Base-by-base conservation (phyloP, 2,113 vertebrate species). In the Myodes glareolus region DNA sequence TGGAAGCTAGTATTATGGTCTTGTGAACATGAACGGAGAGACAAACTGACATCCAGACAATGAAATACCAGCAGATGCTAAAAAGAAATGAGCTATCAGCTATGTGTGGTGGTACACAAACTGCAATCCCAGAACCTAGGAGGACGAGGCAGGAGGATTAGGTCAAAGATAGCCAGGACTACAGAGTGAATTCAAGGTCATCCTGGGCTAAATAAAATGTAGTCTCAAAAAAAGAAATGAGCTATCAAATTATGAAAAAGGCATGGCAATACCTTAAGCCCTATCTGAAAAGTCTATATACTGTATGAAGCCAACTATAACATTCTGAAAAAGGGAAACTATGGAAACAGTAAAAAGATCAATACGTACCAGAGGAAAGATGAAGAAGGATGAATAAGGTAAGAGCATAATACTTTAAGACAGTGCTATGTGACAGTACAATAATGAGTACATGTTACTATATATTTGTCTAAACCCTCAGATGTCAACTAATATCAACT, bases 11-110 rank as follows among this genome's bases (percentile, higher is more conserved):
- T 45, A 95, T 78, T 14, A 95, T 68, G 58, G 82, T 67, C 67
- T 75, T 91, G 5, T 80, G 17, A 31, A 68, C 39, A 63, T 39
- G 25, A 55, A 90, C 61, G 14, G 29, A 42, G 11, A 88, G 23
- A 91, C 33, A 94, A 96, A 87, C 65, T 76, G 86, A 94, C 45
- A 67, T 23, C 45, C 52, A 87, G 42, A 72, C 42, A 75, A 80
- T 7, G 8, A 11, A 94, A 73, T 92, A 94, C 45, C 72, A 93
- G 78, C 77, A 4, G 61, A 39, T 65, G 2, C 19, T 88, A 88
- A 72, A 58, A 87, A 95, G 39, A 77, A 81, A 42, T 85, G 11
- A 85, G 33, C 72, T 75, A 95, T 65, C 55, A 76, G 39, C 61
- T 33, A 17, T 27, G 27, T 65, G 39, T 19, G 61, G 17, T 7